Percentiles rank a stretch among this genome's conserved stretches.
phyloP scores from a whole-genome alignment of 1,140 invertebrate genomes.

The Oscheius sp. region DNA sequence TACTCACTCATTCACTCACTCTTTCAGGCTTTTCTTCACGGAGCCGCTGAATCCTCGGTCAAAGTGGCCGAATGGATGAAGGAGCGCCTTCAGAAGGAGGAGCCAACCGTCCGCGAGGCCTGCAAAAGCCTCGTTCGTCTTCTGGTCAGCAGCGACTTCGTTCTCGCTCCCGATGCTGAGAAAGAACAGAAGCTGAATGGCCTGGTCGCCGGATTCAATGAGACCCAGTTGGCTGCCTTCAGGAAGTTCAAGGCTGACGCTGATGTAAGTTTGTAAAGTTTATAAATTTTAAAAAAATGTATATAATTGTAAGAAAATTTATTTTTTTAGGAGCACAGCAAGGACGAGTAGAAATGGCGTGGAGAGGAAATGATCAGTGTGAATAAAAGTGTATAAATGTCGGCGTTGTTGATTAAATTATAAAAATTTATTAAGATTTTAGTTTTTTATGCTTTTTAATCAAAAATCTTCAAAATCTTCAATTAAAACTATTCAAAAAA shows the following conservation, averaged over 20 bases:
- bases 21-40: background rate
- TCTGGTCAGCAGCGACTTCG: background rate
- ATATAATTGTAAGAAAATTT: too few relatives aligned
- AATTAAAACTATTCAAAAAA: too few relatives aligned
- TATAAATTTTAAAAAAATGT: too few relatives aligned
- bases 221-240: constrained; percentile 1
- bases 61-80: background rate
- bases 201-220: constrained; percentile 16
- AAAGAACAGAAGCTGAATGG: background rate
- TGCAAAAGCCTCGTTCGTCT: background rate
- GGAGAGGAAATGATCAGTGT: too few relatives aligned
- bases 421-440: too few relatives aligned
- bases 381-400: too few relatives aligned
- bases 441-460: too few relatives aligned
- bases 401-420: too few relatives aligned
- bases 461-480: too few relatives aligned
- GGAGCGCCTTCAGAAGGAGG: background rate
- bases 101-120: background rate
- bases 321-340: too few relatives aligned
- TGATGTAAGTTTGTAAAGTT: background rate
- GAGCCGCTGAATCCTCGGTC: background rate
- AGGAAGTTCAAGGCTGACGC: constrained; percentile 2
- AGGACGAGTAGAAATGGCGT: too few relatives aligned
- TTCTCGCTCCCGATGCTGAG: background rate
- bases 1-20: background rate